Conservation (phyloP, 2,797 vertebrate species). For the Coreius guichenoti region DNA sequence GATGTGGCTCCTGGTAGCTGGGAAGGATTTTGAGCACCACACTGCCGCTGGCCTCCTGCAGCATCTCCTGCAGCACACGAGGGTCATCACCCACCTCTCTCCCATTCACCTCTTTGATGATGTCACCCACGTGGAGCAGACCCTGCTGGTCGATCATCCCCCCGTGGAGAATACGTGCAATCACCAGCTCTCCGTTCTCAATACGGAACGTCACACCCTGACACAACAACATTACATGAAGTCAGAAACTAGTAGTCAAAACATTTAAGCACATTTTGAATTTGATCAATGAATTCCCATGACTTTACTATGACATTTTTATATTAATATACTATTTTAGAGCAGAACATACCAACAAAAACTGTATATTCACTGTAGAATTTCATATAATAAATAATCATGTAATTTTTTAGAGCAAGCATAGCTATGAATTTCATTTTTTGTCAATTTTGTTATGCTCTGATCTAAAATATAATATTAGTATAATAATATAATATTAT, state of each 20-base stretch:
- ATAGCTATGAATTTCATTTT: not conserved
- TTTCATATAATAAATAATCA: not conserved
- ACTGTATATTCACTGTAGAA: not conserved
- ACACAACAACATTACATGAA: slow-evolving; percentile 12
- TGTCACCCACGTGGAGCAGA: slow-evolving; percentile 89
- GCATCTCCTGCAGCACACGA: slow-evolving; percentile 86
- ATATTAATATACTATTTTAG: not conserved
- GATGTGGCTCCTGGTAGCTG: slow-evolving; percentile 89
- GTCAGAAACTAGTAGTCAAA: not conserved
- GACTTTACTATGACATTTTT: not conserved
- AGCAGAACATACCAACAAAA: not conserved
- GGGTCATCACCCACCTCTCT: slow-evolving; percentile 87
- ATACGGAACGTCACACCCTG: slow-evolving; percentile 93
- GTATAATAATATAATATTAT: not conserved
- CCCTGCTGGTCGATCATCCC: slow-evolving; percentile 94
- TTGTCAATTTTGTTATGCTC: no score
- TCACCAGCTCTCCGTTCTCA: slow-evolving; percentile 89
- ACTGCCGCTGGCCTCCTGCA: slow-evolving; percentile 87
- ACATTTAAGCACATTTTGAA: not conserved
- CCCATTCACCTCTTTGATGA: slow-evolving; percentile 91
- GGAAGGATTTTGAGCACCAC: slow-evolving; percentile 91
- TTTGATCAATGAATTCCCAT: not conserved
- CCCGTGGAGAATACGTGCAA: slow-evolving; percentile 92
- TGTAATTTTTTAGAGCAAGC: not conserved
- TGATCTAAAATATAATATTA: not conserved